These are phyloP conservation scores for Aspidoscelis tigris DNA, from an alignment of 2,113 vertebrate genomes.

Conservation along the genomic window DNA sequence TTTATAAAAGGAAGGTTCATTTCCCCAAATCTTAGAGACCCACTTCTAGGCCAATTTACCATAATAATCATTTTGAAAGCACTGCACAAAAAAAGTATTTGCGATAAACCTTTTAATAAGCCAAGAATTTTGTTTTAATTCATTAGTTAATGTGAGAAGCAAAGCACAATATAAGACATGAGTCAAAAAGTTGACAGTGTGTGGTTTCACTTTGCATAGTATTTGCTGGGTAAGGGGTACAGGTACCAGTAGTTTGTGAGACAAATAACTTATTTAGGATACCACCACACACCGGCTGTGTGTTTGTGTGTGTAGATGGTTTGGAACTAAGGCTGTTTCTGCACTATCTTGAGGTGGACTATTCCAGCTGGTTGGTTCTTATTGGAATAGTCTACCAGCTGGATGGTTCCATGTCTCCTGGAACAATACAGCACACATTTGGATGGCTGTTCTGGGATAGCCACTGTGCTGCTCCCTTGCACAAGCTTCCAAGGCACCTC, in stretches of 20 bases:
- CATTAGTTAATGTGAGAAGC: constrained; percentile 42
- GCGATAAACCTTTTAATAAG: constrained; percentile 53
- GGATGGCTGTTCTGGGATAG: no score
- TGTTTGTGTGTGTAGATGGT: neutral
- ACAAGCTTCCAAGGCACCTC: no score
- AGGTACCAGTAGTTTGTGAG: neutral
- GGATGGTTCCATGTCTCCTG: no score
- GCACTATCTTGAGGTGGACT: no score
- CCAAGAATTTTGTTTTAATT: constrained; percentile 1
- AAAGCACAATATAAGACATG: constrained; percentile 14
- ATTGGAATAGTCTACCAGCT: no score
- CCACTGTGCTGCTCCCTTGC: no score
- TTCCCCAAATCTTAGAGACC: constrained; percentile 27
- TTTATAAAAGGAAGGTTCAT: constrained; percentile 8
- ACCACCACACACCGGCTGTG: no score
- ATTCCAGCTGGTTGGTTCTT: no score
- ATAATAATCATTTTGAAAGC: neutral
- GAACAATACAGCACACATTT: no score
- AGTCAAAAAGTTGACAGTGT: neutral
- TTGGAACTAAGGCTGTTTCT: neutral
- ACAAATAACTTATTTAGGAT: accelerated
- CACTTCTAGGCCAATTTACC: accelerated
- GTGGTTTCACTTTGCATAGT: neutral
- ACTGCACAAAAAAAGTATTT: constrained; percentile 39
- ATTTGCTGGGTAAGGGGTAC: neutral